Base-by-base conservation (phyloP, 2,113 vertebrate genomes). In the Lycaon pictus region DNA sequence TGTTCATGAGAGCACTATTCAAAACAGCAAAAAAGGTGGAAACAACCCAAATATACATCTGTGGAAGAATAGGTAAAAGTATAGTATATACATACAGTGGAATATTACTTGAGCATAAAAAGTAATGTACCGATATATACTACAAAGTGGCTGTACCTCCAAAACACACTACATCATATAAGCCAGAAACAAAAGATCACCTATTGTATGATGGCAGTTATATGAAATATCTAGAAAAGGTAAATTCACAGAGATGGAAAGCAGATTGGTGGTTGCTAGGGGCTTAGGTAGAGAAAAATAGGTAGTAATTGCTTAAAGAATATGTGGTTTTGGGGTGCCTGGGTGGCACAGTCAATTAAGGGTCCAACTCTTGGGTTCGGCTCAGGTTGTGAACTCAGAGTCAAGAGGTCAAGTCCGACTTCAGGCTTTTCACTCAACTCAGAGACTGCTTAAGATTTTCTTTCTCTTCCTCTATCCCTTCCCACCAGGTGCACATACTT, bases 71-170 rank as follows among this genome's bases (percentile, higher is more conserved):
- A 19, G 19, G 72, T 63, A 32, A 94, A 77, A 92, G 11, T 83
- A 7, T 16, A 15, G 65, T 72, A 82, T 76, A 83, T 25, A 55
- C 43, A 81, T 13, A 58, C 2, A 60, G 79, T 37, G 62, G 10
- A 88, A 35, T 60, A 87, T 67, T 82, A 94, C 84, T 65, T 8
- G 37, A 15, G n/a, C 19, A 58, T 56, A 88, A 92, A 84, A 96
- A 88, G 22, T 1, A 96, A 93, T 27, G 1, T 76, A 43, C 17
- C 95, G 2, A 96, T 37, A 56, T 13, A 88, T 16, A 51, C 23
- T 55, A 92, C 25, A 58, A 37, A 22, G 67, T 76, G 53, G 37
- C 32, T n/a, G 8, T 32, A 77, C 17, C 58, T 71, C 22, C 19
- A 82, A 88, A 88, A 95, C 32, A 55, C 11, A 69, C 11, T 69